Base-by-base conservation (phyloP, 2,888 invertebrate species). In the Erannis defoliaria region DNA sequence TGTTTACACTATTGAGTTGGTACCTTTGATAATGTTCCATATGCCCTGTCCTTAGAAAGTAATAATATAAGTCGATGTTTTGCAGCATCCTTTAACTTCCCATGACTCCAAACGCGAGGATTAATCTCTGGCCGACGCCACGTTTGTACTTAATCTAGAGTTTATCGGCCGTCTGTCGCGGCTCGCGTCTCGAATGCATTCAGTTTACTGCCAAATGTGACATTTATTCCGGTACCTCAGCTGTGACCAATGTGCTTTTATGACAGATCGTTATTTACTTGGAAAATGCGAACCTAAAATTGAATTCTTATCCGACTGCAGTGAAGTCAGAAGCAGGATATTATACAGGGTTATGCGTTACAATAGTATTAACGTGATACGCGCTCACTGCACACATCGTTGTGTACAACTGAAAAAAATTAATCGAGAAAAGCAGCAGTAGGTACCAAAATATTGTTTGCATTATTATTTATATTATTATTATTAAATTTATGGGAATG, bases 121-220 rank as follows among this genome's bases (percentile, higher is more conserved):
- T 63, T 57, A 55, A 55, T 55, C 61, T 50, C 21, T 50, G 49
- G 19, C 21, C 37, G 49, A 23, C 61, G 50, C 49, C 60, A 16
- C 40, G 37, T 33, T 26, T 26, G 8, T 58, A 16, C 43, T 23
- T 45, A 26, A 45, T 45, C 43, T 45, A 14, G 3, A 19, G 18
- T 29, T 46, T 46, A 53, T 53, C 26, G 48, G 9, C 35, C 42
- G 46, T 46, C 46, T 14, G 45, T 5, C 45, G 12, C 35, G 21
- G n/a, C 19, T 43, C 26, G 48, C 18, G 31, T 33, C 31, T n/a
- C 19, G 18, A 16, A 31, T 46, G 59, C 54, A 60, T 49, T 35
- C 48, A 14, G 43, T 51, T 65, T 62, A 58, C 33, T 58, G 40
- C 16, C 35, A 37, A 43, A 43, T 49, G 29, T 10, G 38, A 46